phyloP scores from a whole-genome alignment of 2,888 invertebrate species.

The Thereva unica region DNA sequence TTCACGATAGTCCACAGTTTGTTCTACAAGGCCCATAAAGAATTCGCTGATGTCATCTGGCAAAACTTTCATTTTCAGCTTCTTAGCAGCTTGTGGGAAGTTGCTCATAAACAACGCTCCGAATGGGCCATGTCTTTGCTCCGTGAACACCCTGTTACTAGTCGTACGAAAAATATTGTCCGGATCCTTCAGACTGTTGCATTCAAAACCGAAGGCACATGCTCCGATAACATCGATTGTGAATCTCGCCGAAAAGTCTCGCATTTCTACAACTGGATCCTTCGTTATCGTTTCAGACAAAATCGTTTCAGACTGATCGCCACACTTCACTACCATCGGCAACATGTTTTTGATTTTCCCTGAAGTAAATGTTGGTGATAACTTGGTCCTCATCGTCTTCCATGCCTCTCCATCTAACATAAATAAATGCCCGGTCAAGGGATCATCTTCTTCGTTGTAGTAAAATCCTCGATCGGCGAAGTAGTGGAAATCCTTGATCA shows the following conservation, averaged over 20 bases:
- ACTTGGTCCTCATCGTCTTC: constrained; percentile 54
- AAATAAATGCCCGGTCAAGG: constrained; percentile 52
- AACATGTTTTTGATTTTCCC: constrained; percentile 57
- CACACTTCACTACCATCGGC: constrained; percentile 47
- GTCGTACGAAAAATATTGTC: constrained; percentile 52
- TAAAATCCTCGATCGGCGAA: constrained; percentile 55
- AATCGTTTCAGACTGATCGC: constrained; percentile 18
- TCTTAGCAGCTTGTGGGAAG: constrained; percentile 47
- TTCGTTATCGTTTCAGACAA: neutral
- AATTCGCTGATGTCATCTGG: constrained; percentile 50
- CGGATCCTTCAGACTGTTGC: constrained; percentile 56
- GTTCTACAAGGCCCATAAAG: constrained; percentile 53
- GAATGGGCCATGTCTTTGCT: constrained; percentile 6
- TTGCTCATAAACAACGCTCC: neutral
- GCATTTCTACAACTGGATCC: constrained; percentile 53
- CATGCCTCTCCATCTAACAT: constrained; percentile 54
- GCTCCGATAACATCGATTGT: constrained; percentile 61
- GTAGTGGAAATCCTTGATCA: constrained; percentile 52
- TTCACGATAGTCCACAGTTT: constrained; percentile 55
- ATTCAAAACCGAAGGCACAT: constrained; percentile 60
- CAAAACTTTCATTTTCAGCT: constrained; percentile 45
- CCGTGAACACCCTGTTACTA: constrained; percentile 44
- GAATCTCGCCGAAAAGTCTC: constrained; percentile 57
- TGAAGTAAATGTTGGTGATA: constrained; percentile 57
- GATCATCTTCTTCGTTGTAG: constrained; percentile 53